Evolutionary conservation across 2,888 invertebrate species (phyloP).

Genomic region (Melieria omissa): DNA sequence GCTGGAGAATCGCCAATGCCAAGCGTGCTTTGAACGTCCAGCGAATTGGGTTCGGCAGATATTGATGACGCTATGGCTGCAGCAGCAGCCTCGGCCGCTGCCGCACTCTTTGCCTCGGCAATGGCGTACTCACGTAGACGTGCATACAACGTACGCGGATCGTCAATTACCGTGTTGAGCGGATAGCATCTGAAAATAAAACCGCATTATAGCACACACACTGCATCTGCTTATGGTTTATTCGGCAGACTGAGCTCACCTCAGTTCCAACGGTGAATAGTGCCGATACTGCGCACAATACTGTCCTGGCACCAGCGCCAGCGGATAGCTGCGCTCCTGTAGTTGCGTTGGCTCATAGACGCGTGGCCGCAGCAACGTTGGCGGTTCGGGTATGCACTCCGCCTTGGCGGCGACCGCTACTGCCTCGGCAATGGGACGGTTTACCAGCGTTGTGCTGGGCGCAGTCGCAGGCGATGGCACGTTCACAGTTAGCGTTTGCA

Average conservation of each 20-base stretch:
- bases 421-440: slow-evolving; percentile 54
- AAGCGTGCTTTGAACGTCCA: slow-evolving; percentile 7
- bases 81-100: slow-evolving; percentile 37
- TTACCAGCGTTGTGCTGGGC: slow-evolving; percentile 55
- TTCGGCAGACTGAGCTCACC: slow-evolving; percentile 63
- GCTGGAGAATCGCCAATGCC: slow-evolving; percentile 1
- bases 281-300: slow-evolving; percentile 86
- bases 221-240: neutral
- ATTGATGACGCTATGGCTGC: slow-evolving; percentile 26
- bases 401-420: slow-evolving; percentile 50
- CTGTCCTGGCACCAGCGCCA: slow-evolving; percentile 96
- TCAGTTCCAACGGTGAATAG: slow-evolving; percentile 84
- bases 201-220: neutral
- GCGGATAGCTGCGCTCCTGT: slow-evolving; percentile 80
- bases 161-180: slow-evolving; percentile 82
- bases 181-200: slow-evolving; percentile 80
- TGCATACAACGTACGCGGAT: slow-evolving; percentile 45
- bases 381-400: slow-evolving; percentile 52
- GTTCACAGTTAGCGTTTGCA: slow-evolving; percentile 90
- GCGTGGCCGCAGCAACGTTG: slow-evolving; percentile 48
- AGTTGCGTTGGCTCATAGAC: slow-evolving; percentile 43
- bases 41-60: neutral
- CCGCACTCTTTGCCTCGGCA: neutral
- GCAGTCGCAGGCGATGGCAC: slow-evolving; percentile 74
- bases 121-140: slow-evolving; percentile 23